phyloP scores from a whole-genome alignment of 2,113 vertebrate species.

The Balaenoptera acutorostrata region DNA sequence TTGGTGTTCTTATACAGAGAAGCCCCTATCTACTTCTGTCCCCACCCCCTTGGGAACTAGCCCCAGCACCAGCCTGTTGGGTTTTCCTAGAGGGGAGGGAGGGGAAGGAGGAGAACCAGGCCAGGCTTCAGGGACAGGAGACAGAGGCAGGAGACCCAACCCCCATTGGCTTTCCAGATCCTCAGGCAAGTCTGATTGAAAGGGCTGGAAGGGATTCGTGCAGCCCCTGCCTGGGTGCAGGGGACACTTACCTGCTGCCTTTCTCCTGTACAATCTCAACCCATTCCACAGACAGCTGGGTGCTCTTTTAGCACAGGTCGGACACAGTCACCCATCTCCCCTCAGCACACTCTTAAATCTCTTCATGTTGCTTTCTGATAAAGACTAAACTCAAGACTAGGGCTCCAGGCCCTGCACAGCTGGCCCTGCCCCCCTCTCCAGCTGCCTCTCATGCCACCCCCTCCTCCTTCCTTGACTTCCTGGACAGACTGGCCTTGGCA shows the following conservation, averaged over 20 bases:
- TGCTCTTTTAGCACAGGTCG: not conserved
- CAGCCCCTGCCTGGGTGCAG: not conserved
- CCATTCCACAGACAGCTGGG: not conserved
- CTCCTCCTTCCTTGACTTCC: not conserved
- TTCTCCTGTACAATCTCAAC: not conserved
- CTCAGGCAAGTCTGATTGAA: not conserved
- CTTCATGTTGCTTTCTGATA: not conserved
- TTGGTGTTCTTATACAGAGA: not conserved
- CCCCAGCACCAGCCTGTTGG: not conserved
- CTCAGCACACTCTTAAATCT: not conserved
- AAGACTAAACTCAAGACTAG: not conserved
- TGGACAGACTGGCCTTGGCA: not conserved
- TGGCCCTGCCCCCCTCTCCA: not conserved
- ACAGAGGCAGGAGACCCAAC: not conserved
- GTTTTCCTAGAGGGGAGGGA: not conserved
- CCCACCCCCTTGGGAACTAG: not conserved
- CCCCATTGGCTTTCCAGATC: not conserved
- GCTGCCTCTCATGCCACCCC: not conserved
- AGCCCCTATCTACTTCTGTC: not conserved
- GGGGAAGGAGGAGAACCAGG: not conserved
- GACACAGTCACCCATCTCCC: not conserved
- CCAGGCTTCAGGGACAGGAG: not conserved
- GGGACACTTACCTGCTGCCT: not conserved
- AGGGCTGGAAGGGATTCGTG: not conserved
- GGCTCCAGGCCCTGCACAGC: not conserved